Base-by-base conservation (phyloP, 2,888 invertebrate species). In the Cyclophora albipunctata region DNA sequence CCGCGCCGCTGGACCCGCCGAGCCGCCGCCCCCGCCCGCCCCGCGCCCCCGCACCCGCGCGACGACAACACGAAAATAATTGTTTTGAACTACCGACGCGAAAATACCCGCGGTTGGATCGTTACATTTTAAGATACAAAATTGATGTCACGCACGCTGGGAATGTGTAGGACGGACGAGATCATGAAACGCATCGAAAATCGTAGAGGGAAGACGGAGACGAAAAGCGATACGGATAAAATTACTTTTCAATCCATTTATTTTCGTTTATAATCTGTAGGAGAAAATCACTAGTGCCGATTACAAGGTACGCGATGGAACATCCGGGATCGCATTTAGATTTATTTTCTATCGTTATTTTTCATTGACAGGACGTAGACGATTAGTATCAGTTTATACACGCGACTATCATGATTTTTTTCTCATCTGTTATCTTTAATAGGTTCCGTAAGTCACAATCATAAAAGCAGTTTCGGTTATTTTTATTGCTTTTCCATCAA, bases 1-100 rank as follows among this genome's bases (percentile, higher is more conserved):
- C 96, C 74, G 84, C 97, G 46, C 81, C 95, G 37, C 37, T 37
- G 37, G 5, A 4, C 4, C 37, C 42, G 42, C 6, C 42, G 42
- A 7, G 33, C 97, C 98, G 59, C 57, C 58, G 62, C 34, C 66
- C 57, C 61, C 68, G 64, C 65, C 66, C 64, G 63, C 66, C 66
- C 67, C 62, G 66, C 67, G 65, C 66, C 62, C 64, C 58, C 57
- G 49, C 66, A 62, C 67, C 59, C 61, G 63, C 56, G 47, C 60
- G 54, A 4, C 5, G 42, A 42, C 7, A 20, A 20, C 63, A 43
- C 43, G 43, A 43, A 43, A 43, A 43, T 7, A 43, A 5, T 20
- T 43, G 43, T 43, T 7, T 43, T 43, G 43, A 43, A 20, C 37
- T 37, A 37, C 37, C 5, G 37, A 37, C 5, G 37, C 37, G 20